Conservation (phyloP, 2,888 invertebrate species). For the Platynereis dumerilii region DNA sequence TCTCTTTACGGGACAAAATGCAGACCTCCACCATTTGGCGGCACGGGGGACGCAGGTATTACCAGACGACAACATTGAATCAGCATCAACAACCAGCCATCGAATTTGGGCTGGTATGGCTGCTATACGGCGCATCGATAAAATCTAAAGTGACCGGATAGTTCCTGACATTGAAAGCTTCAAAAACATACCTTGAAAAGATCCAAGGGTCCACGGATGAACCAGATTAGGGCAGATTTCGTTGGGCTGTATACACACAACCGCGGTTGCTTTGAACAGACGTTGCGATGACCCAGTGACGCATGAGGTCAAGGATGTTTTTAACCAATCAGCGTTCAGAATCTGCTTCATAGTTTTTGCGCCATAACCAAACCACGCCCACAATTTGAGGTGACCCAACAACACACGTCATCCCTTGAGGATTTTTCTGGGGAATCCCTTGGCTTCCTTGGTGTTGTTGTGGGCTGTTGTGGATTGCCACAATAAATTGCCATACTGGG, state of each 20-base stretch:
- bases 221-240: too few relatives aligned
- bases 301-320: constrained; percentile 22
- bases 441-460: too few relatives aligned
- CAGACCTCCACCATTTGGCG: too few relatives aligned
- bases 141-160: too few relatives aligned
- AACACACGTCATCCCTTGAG: too few relatives aligned
- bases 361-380: constrained; percentile 15
- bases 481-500: too few relatives aligned
- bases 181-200: not conserved
- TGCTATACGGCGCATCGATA: too few relatives aligned
- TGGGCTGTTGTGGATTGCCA: too few relatives aligned
- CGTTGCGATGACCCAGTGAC: constrained; percentile 6
- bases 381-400: not conserved
- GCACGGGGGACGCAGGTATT: constrained; percentile 20
- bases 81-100: constrained; percentile 18
- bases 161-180: not conserved
- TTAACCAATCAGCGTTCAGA: constrained; percentile 10
- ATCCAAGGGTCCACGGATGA: constrained; percentile 2
- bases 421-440: too few relatives aligned
- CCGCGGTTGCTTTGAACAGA: constrained; percentile 6
- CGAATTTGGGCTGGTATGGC: too few relatives aligned
- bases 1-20: too few relatives aligned
- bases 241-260: too few relatives aligned
- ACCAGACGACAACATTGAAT: constrained; percentile 23
- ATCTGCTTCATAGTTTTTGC: constrained; percentile 4